Percentiles rank a stretch among this genome's conserved stretches.
Conservation (phyloP, 2,888 invertebrate genomes). For the Pollenia amentaria region DNA sequence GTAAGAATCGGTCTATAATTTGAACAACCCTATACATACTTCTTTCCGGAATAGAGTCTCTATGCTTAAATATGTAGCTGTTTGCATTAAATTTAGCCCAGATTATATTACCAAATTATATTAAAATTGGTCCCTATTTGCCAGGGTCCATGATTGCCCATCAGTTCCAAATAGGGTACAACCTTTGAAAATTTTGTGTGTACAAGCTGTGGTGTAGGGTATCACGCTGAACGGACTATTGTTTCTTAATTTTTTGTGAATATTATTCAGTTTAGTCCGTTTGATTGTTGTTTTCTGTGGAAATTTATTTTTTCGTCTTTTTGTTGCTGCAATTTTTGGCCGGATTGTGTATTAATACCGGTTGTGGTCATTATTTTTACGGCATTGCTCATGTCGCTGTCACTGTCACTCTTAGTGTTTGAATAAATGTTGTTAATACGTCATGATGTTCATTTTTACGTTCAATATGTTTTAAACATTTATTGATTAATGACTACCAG, state of each 20-base stretch:
- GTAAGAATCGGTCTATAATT: no score
- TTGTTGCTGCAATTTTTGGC: neutral
- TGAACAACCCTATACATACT: no score
- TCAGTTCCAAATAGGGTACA: no score
- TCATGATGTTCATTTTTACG: neutral
- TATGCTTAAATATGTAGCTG: no score
- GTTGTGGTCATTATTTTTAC: neutral
- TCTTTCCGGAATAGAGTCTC: no score
- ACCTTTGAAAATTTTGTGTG: no score
- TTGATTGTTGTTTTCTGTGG: neutral
- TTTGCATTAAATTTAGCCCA: no score
- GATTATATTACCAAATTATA: no score
- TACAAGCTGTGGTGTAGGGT: no score
- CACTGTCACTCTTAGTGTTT: neutral
- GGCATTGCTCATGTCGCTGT: neutral
- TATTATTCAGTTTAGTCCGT: neutral
- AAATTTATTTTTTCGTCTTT: neutral
- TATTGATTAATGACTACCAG: conserved; percentile 47
- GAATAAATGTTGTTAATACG: conserved; percentile 30
- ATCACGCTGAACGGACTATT: neutral
- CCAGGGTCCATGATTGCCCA: no score
- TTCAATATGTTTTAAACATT: conserved; percentile 15
- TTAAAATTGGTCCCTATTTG: no score
- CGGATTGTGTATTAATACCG: conserved; percentile 10
- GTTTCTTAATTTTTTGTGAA: neutral